Conservation (phyloP, 2,888 invertebrate genomes). For the Anoncus sp. region DNA sequence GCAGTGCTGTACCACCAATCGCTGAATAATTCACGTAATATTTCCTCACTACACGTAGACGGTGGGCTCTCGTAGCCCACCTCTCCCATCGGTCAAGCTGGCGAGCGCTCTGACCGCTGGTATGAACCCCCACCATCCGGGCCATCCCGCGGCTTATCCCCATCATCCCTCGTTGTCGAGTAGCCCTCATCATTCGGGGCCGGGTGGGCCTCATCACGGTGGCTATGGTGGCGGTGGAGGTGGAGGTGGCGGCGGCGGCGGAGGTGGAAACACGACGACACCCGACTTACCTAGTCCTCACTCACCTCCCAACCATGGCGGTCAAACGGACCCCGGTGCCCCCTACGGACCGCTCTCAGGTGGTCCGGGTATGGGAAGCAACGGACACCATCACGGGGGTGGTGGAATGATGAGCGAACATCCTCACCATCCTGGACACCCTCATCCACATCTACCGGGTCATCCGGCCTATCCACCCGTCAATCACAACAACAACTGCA, state of each 20-base stretch:
- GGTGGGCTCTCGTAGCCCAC: constrained; percentile 80
- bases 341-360: constrained; percentile 72
- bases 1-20: constrained; percentile 4
- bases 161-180: constrained; percentile 84
- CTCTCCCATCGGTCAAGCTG: constrained; percentile 91
- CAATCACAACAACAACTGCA: constrained; percentile 84
- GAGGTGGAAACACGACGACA: constrained; percentile 79
- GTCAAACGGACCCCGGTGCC: constrained; percentile 74
- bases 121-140: constrained; percentile 95
- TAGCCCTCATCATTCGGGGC: constrained; percentile 82
- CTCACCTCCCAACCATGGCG: constrained; percentile 79
- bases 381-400: constrained; percentile 80
- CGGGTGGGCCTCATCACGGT: constrained; percentile 79
- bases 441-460: constrained; percentile 85
- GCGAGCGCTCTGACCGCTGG: constrained; percentile 92
- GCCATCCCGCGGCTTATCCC: constrained; percentile 84
- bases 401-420: constrained; percentile 82
- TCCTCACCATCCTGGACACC: constrained; percentile 84
- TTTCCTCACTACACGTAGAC: constrained; percentile 75
- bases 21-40: constrained; percentile 54
- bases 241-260: constrained; percentile 76
- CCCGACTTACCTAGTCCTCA: constrained; percentile 82
- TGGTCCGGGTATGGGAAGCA: constrained; percentile 79
- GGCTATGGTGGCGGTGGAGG: constrained; percentile 78
- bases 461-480: constrained; percentile 82